Evolutionary conservation across 2,888 invertebrate genomes (phyloP), one percentile per base, ranked within the genome.

Genomic region (Rapana venosa): DNA sequence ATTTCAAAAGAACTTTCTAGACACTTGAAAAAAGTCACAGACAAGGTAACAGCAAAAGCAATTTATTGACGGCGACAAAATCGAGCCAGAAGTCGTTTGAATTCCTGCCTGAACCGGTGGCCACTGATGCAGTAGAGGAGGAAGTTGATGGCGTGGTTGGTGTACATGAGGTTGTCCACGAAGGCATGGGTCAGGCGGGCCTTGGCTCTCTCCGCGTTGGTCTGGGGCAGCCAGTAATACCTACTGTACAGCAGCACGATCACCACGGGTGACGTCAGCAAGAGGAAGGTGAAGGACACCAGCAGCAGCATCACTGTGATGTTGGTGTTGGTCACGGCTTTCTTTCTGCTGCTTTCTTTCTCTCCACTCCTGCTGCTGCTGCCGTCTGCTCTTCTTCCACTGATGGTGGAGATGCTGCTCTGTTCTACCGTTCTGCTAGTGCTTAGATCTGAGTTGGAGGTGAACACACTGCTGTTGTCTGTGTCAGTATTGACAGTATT

Each of bases 91-190:
- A 90, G 30, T n/a, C 90, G 35, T 56, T 81, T 88, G 15, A 91
- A 81, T 77, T 91, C 90, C 30, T 70, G 35, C 15, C 91, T 61
- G 85, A 91, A 91, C 22, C 90, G 88, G n/a, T 87, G 88, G 4
- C 90, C 91, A 36, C 91, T 91, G 85, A 91, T 47, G 86, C 90
- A 91, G 81, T 91, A 91, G 8, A 91, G 88, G 32, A 91, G 58
- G 61, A 91, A 90, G 88, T 91, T 91, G 47, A 90, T 56, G 58
- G 90, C 89, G 85, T 91, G 91, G 90, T 91, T 91, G 56, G 91
- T 91, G 88, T 91, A 91, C 91, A 91, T 91, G 35, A 91, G 91
- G 86, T 91, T 91, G 88, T 91, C 90, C 30, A 90, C 89, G 26
- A 91, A 30, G 15, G 91, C 90, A 61, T 90, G 90, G 30, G 70